phyloP scores from a whole-genome alignment of 2,888 invertebrate species.

The Eugnorisma glareosa region DNA sequence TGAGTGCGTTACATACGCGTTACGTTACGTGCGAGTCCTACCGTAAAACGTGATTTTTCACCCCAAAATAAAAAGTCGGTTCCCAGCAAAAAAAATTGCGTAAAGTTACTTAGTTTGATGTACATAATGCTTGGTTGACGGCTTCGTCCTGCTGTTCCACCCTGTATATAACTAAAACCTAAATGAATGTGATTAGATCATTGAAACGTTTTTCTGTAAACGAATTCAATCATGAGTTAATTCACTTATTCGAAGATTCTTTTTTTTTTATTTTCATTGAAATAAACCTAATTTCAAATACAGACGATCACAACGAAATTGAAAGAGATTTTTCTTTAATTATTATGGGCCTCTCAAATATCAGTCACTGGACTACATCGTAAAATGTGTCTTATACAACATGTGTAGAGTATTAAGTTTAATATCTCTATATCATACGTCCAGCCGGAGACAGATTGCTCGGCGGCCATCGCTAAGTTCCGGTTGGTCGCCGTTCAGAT shows the following conservation, averaged over 20 bases:
- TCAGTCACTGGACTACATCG: neutral
- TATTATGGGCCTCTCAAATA: neutral
- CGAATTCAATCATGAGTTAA: neutral
- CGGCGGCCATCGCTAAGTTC: slow-evolving; percentile 19
- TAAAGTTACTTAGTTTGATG: too few species aligned
- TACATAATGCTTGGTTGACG: too few species aligned
- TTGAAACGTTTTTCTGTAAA: neutral
- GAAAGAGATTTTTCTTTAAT: neutral
- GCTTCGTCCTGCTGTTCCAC: too few species aligned
- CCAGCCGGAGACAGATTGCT: slow-evolving; percentile 45
- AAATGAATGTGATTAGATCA: neutral
- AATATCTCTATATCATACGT: slow-evolving; percentile 39
- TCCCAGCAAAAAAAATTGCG: too few species aligned
- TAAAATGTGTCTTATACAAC: slow-evolving; percentile 25
- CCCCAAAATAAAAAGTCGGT: too few species aligned
- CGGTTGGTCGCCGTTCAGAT: slow-evolving; percentile 15
- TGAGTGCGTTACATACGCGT: too few species aligned
- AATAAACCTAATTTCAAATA: neutral
- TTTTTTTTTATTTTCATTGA: neutral
- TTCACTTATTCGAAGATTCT: neutral
- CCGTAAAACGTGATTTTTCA: too few species aligned
- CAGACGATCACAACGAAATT: neutral
- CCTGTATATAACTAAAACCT: neutral
- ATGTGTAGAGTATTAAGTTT: slow-evolving; percentile 33
- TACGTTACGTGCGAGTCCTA: too few species aligned